These are phyloP conservation scores for Poeciliopsis infans DNA, from an alignment of 2,797 vertebrate genomes.

Conservation along the genomic window DNA sequence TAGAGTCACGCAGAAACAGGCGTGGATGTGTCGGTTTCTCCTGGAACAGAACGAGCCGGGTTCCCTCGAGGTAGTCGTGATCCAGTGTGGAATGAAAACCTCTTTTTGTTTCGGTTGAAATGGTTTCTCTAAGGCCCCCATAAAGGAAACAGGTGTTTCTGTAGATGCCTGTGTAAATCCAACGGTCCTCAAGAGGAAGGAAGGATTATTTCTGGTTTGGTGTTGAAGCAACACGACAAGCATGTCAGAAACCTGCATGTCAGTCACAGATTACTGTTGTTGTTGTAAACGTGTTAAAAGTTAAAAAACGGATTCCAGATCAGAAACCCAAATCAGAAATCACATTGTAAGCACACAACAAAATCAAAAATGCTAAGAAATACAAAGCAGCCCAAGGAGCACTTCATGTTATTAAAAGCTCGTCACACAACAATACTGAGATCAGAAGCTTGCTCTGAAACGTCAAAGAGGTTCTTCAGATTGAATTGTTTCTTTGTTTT, in stretches of 20 bases:
- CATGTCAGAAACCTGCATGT: constrained; percentile 34
- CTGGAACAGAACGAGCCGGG: constrained; percentile 18
- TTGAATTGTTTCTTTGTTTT: constrained; percentile 17
- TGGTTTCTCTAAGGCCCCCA: constrained; percentile 8
- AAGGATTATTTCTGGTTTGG: constrained; percentile 21
- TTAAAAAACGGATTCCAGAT: constrained; percentile 18
- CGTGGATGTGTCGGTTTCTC: constrained; percentile 15
- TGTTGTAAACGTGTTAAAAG: constrained; percentile 55
- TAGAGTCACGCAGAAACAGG: constrained; percentile 18
- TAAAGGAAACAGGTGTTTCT: constrained; percentile 13
- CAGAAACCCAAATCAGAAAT: constrained; percentile 56
- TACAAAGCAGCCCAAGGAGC: constrained; percentile 72
- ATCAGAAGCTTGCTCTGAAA: constrained; percentile 62
- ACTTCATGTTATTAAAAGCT: constrained; percentile 73
- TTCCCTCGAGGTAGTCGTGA: constrained; percentile 51
- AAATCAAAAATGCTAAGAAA: constrained; percentile 66
- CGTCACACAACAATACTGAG: constrained; percentile 74
- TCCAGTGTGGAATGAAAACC: constrained; percentile 42
- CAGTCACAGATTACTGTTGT: constrained; percentile 51
- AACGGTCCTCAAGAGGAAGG: background rate
- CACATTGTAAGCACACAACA: constrained; percentile 64
- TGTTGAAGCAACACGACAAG: background rate
- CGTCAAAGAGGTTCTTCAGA: constrained; percentile 61
- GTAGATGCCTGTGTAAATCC: constrained; percentile 1
- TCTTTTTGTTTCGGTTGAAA: constrained; percentile 5